Base-by-base conservation (phyloP, 2,797 vertebrate genomes). In the Morus bassanus region DNA sequence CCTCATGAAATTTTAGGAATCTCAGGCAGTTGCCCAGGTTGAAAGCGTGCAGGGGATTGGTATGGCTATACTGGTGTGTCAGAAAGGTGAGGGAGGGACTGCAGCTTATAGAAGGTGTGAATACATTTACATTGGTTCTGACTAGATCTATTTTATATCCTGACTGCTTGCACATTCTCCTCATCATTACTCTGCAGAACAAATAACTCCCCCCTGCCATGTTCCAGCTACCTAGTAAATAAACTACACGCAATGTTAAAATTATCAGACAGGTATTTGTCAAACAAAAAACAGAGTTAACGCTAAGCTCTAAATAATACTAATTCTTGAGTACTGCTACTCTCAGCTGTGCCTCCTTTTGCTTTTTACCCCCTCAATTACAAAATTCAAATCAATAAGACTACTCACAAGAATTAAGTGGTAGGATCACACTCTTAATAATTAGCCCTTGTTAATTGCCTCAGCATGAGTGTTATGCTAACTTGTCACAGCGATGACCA, bases 1-100 rank as follows among this genome's bases (percentile, higher is more conserved):
- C 81, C 88, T 96, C 60, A 2, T 48, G 87, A 94, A 84, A 82
- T 75, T 35, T 90, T 7, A 90, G 95, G 96, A 93, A 93, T 91
- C 77, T 77, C 92, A 93, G 89, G 91, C 88, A 78, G 85, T 91
- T 76, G 35, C 41, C 50, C 78, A 72, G 46, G 24, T 57, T 43
- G 79, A 24, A 89, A 65, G 82, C 1, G 4, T 59, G 77, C 8
- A 2, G 30, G 63, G 82, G 41, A 69, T 39, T 46, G 60, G 65
- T 53, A n/a, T 3, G 79, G 77, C 61, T 51, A 0, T 3, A 21
- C 39, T 22, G 24, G 31, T 24, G 37, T 39, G 39, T 69, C 60
- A 60, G 72, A 51, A 69, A 95, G 93, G 77, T 69, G 70, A 93
- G 41, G 50, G 46, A 93, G 64, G 79, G 72, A 48, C 77, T 48